Evolutionary conservation across 2,888 invertebrate species (phyloP), one percentile per base, ranked within the genome.

Genomic region (Eupelmus urozonus): DNA sequence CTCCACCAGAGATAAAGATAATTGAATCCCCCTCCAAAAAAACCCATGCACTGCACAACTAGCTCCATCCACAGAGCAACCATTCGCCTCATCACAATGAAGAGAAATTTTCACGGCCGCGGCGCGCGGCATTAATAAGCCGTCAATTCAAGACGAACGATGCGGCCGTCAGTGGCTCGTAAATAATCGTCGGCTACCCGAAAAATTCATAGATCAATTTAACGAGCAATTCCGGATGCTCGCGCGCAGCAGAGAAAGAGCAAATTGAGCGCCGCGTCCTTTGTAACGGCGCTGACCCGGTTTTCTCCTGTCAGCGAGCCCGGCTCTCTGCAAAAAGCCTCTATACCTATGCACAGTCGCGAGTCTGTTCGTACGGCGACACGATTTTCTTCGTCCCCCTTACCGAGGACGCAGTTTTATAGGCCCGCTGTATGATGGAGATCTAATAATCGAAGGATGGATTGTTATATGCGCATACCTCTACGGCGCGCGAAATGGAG

Each of bases 241-340:
- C 57, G 66, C 51, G 65, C 60, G 34, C 23, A n/a, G 23, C 25
- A n/a, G n/a, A n/a, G n/a, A n/a, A n/a, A n/a, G n/a, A 45, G 40
- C 53, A 75, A 67, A 75, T 75, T 60, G 75, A 51, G 16, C 57
- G 25, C 27, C 42, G 40, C 53, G 67, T 67, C 75, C 62, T 67
- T 67, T 75, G 67, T 67, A 75, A 53, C 51, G 25, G 34, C 51
- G 60, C 60, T 75, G 75, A 75, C 75, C 67, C 67, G 67, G 40
- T 75, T 75, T 75, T 75, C 67, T 62, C 75, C 53, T 75, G 75
- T 67, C 75, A 70, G 29, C 57, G 40, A n/a, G 45, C 16, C 16
- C 34, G n/a, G n/a, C n/a, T n/a, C n/a, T 5, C 25, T 11, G 51
- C 34, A 66, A 74, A 66, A 66, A 74, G 18, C n/a, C 18, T 7